phyloP scores from a whole-genome alignment of 2,113 vertebrate genomes.

The Melanerpes formicivorus region DNA sequence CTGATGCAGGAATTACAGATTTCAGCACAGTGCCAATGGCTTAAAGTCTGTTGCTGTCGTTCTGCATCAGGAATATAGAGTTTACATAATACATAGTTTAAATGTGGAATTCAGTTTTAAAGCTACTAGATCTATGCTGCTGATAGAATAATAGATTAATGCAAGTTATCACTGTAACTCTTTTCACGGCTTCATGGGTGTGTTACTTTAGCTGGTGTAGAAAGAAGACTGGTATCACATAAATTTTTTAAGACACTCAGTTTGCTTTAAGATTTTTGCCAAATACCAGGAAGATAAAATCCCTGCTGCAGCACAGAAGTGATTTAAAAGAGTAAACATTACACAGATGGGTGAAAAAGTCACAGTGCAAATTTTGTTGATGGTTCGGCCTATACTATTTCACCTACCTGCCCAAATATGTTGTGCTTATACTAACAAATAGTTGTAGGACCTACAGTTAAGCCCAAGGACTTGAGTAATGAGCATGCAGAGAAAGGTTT shows the following conservation, averaged over 20 bases:
- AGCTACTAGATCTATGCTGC: neutral
- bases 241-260: neutral
- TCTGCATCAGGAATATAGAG: neutral
- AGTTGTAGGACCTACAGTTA: neutral
- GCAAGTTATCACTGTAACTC: neutral
- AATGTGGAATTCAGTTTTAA: neutral
- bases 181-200: neutral
- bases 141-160: neutral
- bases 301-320: neutral
- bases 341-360: neutral
- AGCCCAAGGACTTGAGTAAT: neutral
- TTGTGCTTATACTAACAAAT: neutral
- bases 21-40: neutral
- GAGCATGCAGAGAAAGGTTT: neutral
- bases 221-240: neutral
- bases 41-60: neutral
- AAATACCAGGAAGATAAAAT: neutral
- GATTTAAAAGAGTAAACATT: neutral
- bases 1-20: neutral
- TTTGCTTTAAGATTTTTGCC: neutral
- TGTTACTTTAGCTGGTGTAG: rapidly evolving
- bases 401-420: neutral
- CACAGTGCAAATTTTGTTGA: neutral
- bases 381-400: neutral
- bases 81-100: neutral